Evolutionary conservation across 2,797 vertebrate species (phyloP).

Genomic region (Acanthopagrus latus): DNA sequence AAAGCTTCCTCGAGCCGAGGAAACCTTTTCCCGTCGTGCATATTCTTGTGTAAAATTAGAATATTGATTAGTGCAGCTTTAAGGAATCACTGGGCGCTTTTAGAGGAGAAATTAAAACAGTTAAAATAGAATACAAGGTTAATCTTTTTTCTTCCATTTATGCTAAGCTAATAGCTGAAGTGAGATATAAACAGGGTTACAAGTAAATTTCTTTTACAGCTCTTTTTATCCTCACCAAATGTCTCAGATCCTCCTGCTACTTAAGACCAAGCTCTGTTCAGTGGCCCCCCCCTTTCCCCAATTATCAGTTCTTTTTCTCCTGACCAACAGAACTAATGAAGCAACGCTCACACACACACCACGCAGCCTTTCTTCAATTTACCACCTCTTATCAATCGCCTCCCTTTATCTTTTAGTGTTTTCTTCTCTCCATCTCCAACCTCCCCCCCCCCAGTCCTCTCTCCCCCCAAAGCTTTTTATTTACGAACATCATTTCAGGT

Average conservation of each 20-base stretch:
- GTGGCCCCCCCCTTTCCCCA: constrained; percentile 27
- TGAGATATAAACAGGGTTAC: neutral
- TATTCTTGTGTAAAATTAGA: neutral
- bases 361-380: constrained; percentile 52
- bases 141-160: neutral
- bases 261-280: constrained; percentile 45
- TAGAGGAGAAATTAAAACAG: constrained; percentile 4
- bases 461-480: constrained; percentile 57
- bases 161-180: constrained; percentile 1
- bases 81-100: neutral
- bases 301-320: constrained; percentile 66
- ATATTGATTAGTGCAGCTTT: neutral
- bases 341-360: constrained; percentile 32
- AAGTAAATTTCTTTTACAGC: neutral
- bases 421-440: constrained; percentile 51
- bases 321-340: constrained; percentile 58
- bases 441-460: constrained; percentile 16
- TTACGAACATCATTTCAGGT: constrained; percentile 61
- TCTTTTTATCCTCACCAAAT: constrained; percentile 9
- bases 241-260: constrained; percentile 24
- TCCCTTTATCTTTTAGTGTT: constrained; percentile 65
- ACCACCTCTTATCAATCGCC: constrained; percentile 66
- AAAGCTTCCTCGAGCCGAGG: neutral
- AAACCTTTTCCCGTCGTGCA: neutral
- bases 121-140: neutral